Evolutionary conservation across 1,140 invertebrate species (phyloP).

Genomic region (Heliconius eleuchia): DNA sequence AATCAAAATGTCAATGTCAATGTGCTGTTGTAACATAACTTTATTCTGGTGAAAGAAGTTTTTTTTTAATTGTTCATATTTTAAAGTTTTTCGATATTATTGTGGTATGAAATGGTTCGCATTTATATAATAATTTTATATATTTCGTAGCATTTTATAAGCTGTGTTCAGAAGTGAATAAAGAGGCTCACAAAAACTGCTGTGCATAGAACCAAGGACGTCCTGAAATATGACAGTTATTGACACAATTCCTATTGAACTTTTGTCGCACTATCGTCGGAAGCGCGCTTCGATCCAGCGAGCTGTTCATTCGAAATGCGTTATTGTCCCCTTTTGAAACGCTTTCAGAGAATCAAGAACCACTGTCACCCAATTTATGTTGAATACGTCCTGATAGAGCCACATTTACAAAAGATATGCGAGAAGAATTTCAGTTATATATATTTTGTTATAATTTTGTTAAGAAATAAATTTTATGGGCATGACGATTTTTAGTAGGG

Average conservation of each 20-base stretch:
- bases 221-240: constrained; percentile 1
- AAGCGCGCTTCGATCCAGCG: background rate
- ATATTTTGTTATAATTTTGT: background rate
- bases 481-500: no score
- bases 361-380: background rate
- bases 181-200: background rate
- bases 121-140: no score
- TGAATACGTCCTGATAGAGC: constrained; percentile 7
- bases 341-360: background rate
- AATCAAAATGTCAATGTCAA: no score
- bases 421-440: background rate
- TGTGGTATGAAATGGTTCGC: no score
- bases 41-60: no score
- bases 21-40: no score
- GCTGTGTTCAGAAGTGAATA: background rate
- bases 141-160: no score
- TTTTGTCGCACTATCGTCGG: background rate
- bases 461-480: no score
- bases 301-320: constrained; percentile 3
- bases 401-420: background rate
- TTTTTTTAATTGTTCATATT: no score
- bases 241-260: constrained; percentile 8
- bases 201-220: background rate
- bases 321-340: background rate
- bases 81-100: no score